A percentile compares a stretch with the other conserved stretches of the same genome.
These are phyloP conservation scores for Drosophila fungiperda DNA, from an alignment of 2,888 invertebrate species.

Conservation along the genomic window DNA sequence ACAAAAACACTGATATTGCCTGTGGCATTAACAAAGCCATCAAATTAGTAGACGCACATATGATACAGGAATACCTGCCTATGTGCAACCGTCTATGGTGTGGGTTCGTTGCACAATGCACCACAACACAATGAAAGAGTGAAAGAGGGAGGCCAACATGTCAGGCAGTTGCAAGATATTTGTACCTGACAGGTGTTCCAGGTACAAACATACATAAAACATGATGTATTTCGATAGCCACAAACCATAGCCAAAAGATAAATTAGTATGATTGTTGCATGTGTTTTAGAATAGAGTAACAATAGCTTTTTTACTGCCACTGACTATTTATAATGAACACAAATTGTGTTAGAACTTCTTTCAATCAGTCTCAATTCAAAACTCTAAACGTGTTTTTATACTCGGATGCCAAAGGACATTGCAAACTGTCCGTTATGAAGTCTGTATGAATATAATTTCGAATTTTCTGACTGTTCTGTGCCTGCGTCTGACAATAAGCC, in stretches of 20 bases:
- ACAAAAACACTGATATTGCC: slow-evolving; percentile 39
- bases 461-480: background rate
- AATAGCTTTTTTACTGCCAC: background rate
- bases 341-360: background rate
- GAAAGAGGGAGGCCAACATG: slow-evolving; percentile 25
- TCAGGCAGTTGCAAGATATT: slow-evolving; percentile 47
- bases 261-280: slow-evolving; percentile 1
- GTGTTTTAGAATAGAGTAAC: background rate
- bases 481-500: background rate
- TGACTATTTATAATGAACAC: background rate
- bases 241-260: slow-evolving; percentile 7
- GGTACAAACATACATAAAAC: background rate
- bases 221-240: slow-evolving; percentile 9
- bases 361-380: background rate
- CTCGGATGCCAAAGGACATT: background rate
- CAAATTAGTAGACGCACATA: slow-evolving; percentile 74
- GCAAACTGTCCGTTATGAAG: background rate
- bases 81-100: background rate
- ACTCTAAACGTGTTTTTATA: background rate
- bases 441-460: background rate
- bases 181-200: slow-evolving; percentile 25
- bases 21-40: slow-evolving; percentile 67
- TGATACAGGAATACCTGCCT: slow-evolving; percentile 24
- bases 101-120: slow-evolving; percentile 50
- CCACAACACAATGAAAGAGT: slow-evolving; percentile 34